phyloP scores from a whole-genome alignment of 2,797 vertebrate genomes.

The Psittacula echo region DNA sequence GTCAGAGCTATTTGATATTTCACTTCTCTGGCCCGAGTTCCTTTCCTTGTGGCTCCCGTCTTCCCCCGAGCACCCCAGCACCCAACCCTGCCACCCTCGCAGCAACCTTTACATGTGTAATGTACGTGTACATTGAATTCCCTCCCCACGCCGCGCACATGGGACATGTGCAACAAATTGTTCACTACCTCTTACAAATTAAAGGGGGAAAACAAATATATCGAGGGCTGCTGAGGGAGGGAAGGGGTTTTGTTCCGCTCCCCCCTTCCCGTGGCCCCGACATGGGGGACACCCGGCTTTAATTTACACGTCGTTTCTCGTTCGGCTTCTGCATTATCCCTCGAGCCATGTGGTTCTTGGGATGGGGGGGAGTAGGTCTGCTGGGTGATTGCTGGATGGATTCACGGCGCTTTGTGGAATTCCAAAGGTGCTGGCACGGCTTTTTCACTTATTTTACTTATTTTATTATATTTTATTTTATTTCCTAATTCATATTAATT shows the following conservation, averaged over 20 bases:
- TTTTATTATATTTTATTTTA: no score
- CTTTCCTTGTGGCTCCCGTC: neutral
- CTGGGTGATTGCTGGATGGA: neutral
- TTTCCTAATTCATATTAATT: neutral
- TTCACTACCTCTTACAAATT: constrained; percentile 21
- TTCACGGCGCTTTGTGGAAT: neutral
- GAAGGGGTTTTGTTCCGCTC: neutral
- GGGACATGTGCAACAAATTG: neutral
- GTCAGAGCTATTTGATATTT: neutral
- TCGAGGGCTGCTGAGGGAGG: neutral
- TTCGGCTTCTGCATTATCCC: neutral
- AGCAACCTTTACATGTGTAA: neutral
- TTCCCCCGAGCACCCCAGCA: no score
- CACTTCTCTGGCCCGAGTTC: neutral
- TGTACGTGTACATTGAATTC: neutral
- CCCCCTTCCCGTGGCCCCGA: neutral
- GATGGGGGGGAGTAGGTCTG: no score
- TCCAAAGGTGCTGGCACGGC: neutral
- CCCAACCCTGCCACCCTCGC: neutral
- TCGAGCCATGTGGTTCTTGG: neutral
- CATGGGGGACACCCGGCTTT: neutral
- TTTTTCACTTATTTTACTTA: neutral
- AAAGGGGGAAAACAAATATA: accelerated
- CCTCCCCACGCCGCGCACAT: neutral
- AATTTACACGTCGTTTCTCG: neutral